Evolutionary conservation across 2,797 vertebrate genomes (phyloP).

Genomic region (Crocidura indochinensis): DNA sequence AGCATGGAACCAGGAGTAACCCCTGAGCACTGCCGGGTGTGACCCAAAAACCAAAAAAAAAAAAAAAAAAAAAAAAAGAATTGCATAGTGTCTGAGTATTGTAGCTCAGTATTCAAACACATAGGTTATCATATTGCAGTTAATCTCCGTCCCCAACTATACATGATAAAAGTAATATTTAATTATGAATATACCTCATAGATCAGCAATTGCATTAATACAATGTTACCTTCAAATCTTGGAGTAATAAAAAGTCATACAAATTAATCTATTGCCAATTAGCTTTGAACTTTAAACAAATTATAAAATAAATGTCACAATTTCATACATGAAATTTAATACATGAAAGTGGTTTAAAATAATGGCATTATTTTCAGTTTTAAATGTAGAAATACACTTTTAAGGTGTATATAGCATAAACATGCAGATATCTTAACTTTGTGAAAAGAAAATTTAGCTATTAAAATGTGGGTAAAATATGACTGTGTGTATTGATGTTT

Average conservation of each 20-base stretch:
- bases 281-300: neutral
- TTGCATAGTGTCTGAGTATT: too few relatives aligned
- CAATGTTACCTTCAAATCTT: neutral
- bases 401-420: too few relatives aligned
- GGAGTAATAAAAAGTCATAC: neutral
- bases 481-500: too few relatives aligned
- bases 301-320: neutral
- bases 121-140: too few relatives aligned
- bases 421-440: neutral
- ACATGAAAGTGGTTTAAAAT: neutral
- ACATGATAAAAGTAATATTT: too few relatives aligned
- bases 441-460: neutral
- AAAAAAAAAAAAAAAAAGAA: slow-evolving; percentile 38
- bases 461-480: too few relatives aligned
- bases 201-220: neutral
- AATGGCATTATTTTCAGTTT: neutral
- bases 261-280: neutral
- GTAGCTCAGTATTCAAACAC: too few relatives aligned
- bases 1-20: too few relatives aligned
- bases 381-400: neutral
- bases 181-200: neutral
- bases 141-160: too few relatives aligned
- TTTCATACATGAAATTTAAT: neutral
- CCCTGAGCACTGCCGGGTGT: too few relatives aligned
- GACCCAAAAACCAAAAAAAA: too few relatives aligned